These are phyloP conservation scores for Brachionus manjavacas DNA, from an alignment of 1,140 invertebrate species.

Conservation along the genomic window DNA sequence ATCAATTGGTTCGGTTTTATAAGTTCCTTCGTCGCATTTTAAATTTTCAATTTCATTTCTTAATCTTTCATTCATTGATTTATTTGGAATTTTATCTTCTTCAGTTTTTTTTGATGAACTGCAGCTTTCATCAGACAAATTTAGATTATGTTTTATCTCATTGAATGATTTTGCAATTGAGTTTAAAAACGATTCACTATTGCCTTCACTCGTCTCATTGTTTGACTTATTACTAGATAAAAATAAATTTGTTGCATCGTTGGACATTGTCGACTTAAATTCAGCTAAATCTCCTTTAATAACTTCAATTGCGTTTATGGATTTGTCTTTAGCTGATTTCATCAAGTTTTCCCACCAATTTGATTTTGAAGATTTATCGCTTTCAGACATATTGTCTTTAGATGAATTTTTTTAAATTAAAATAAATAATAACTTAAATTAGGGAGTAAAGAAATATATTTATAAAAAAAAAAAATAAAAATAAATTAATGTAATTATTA, in stretches of 20 bases:
- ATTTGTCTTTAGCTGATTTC: slow-evolving; percentile 1
- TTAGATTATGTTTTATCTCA: slow-evolving; percentile 1
- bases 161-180: background rate
- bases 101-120: background rate
- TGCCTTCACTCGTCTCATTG: background rate
- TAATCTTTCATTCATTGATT: background rate
- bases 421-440: no score
- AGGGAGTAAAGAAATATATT: no score
- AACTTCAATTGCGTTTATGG: background rate
- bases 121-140: background rate
- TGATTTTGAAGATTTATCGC: background rate
- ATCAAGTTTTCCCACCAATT: slow-evolving; percentile 3
- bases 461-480: no score
- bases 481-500: no score
- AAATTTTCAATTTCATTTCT: background rate
- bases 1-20: background rate
- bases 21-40: background rate
- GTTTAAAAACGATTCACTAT: background rate
- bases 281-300: slow-evolving; percentile 24
- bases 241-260: background rate
- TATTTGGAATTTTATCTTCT: background rate
- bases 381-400: background rate
- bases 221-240: background rate
- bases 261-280: slow-evolving; percentile 11
- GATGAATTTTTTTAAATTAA: no score